Evolutionary conservation across 1,140 invertebrate genomes (phyloP).

Genomic region (Monomorium pharaonis): DNA sequence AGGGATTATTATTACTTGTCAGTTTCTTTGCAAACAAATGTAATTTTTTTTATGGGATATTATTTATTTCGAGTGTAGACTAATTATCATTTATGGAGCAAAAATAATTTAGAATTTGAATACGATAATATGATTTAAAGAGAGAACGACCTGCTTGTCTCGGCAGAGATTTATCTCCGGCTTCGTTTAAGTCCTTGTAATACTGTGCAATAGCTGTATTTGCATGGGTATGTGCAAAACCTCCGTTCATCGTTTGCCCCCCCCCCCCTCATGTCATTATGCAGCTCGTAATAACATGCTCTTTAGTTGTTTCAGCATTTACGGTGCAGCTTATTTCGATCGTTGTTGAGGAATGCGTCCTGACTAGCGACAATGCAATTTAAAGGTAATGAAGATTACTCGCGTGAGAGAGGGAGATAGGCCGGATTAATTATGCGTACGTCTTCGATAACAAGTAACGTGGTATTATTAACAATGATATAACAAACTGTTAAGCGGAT

Average conservation of each 20-base stretch:
- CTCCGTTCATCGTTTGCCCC: not conserved
- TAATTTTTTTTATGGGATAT: not conserved
- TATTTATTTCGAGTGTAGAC: not conserved
- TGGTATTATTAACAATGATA: not conserved
- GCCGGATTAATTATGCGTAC: slow-evolving; percentile 14
- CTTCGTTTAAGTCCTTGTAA: not conserved
- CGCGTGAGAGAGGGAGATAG: not conserved
- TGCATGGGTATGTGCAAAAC: slow-evolving; percentile 32
- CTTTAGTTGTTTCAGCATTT: slow-evolving; percentile 25
- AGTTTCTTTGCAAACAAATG: not conserved
- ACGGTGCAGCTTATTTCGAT: slow-evolving; percentile 3
- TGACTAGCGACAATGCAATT: slow-evolving; percentile 9
- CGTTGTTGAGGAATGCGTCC: not conserved
- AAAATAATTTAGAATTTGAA: not conserved
- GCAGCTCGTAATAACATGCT: not conserved
- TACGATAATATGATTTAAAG: not conserved
- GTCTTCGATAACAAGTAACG: not conserved
- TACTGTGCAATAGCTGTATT: slow-evolving; percentile 14
- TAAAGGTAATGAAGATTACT: not conserved
- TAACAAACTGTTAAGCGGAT: not conserved
- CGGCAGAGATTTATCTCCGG: not conserved
- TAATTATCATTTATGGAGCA: not conserved
- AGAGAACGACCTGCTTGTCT: not conserved
- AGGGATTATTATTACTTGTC: not conserved
- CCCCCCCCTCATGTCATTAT: not conserved